Conservation (phyloP, 2,888 invertebrate species). For the Lacanobia wlatinum region DNA sequence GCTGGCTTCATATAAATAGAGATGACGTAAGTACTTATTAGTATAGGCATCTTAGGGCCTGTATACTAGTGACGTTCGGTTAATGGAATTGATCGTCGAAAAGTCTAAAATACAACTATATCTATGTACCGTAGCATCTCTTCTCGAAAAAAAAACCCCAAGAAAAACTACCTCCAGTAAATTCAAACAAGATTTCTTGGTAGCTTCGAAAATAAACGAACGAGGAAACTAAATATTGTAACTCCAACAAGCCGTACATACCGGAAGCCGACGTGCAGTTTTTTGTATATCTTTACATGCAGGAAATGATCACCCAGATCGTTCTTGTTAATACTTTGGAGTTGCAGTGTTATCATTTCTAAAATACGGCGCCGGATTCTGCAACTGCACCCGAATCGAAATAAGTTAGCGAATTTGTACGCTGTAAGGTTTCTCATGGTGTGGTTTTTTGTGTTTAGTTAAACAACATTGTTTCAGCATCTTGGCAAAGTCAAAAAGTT, state of each 20-base stretch:
- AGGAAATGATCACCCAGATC: constrained; percentile 18
- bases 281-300: constrained; percentile 31
- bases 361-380: constrained; percentile 8
- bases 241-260: constrained; percentile 24
- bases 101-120: no score
- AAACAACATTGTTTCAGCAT: background rate
- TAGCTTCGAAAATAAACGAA: constrained; percentile 31
- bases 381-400: constrained; percentile 9
- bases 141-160: background rate
- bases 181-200: constrained; percentile 13
- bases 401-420: background rate
- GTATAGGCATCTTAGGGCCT: no score
- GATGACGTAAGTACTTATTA: no score
- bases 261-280: constrained; percentile 21
- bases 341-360: constrained; percentile 22
- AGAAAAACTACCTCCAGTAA: background rate
- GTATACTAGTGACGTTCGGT: no score
- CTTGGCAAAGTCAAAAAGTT: background rate
- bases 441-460: background rate
- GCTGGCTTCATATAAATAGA: no score
- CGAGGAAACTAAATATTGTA: constrained; percentile 16
- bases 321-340: constrained; percentile 31
- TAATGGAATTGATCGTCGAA: no score
- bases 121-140: background rate
- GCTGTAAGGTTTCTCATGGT: background rate